Conservation (phyloP, 2,113 vertebrate genomes). For the Rhinoderma darwinii region DNA sequence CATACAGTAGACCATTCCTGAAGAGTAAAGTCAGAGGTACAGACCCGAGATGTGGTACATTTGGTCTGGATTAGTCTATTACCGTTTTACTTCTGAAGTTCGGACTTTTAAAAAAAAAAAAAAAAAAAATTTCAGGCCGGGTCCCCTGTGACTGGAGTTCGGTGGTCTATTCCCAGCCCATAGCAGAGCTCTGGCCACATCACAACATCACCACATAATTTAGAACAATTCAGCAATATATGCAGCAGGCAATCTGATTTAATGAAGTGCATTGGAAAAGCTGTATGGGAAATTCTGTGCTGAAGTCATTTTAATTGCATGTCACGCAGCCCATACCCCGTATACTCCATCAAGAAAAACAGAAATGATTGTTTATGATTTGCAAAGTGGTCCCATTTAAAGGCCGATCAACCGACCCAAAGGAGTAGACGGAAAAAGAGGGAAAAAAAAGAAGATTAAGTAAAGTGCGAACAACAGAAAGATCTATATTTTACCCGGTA, state of each 20-base stretch:
- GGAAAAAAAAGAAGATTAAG: conserved; percentile 46
- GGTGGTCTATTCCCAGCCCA: conserved; percentile 52
- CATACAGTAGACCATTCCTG: conserved; percentile 17
- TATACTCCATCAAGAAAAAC: conserved; percentile 50
- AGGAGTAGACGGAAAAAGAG: not conserved
- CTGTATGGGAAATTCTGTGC: conserved; percentile 48
- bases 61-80: conserved; percentile 43
- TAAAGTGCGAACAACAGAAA: conserved; percentile 59
- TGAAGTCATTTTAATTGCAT: conserved; percentile 55
- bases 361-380: conserved; percentile 53
- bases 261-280: conserved; percentile 57
- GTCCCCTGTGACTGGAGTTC: conserved; percentile 36
- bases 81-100: conserved; percentile 29
- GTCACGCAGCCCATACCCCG: conserved; percentile 26
- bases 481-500: conserved; percentile 56
- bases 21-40: not conserved
- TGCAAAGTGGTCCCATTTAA: conserved; percentile 54
- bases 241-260: conserved; percentile 50
- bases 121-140: not conserved
- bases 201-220: conserved; percentile 57
- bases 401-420: conserved; percentile 32
- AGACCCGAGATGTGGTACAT: conserved; percentile 12
- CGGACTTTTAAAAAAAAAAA: conserved; percentile 1
- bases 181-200: conserved; percentile 50
- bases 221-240: conserved; percentile 52